These are phyloP conservation scores for Microplitis deprimator DNA, from an alignment of 2,888 invertebrate species.

Conservation along the genomic window DNA sequence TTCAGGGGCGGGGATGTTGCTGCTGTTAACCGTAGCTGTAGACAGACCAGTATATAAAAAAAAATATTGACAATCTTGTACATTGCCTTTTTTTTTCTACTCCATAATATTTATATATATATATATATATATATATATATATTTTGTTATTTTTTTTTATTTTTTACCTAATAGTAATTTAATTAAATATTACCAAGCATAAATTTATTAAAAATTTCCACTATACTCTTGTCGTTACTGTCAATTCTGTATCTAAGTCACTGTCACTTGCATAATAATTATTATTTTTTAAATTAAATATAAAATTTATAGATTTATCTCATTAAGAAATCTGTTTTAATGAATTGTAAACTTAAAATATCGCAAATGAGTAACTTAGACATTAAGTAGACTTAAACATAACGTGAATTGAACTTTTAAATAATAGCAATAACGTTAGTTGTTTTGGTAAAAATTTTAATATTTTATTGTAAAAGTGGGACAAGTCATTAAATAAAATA, in stretches of 20 bases:
- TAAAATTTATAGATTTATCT: too few relatives aligned
- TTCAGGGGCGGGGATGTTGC: constrained; percentile 51
- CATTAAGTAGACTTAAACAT: too few relatives aligned
- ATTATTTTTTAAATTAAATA: too few relatives aligned
- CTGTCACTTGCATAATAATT: too few relatives aligned
- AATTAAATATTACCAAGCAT: background rate
- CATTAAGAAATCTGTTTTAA: background rate
- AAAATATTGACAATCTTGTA: constrained; percentile 9
- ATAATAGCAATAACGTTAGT: too few relatives aligned
- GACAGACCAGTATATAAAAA: background rate
- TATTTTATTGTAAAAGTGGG: too few relatives aligned
- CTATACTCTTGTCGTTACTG: background rate
- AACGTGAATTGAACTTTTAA: too few relatives aligned
- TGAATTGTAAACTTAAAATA: background rate
- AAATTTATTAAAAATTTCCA: background rate
- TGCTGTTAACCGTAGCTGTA: background rate
- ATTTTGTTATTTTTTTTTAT: background rate
- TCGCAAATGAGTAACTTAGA: too few relatives aligned
- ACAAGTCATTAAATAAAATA: too few relatives aligned
- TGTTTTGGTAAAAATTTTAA: too few relatives aligned
- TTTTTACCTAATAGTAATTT: background rate
- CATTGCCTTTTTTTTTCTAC: background rate
- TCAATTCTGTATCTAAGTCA: background rate
- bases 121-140: background rate
- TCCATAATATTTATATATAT: background rate